Evolutionary conservation across 2,888 invertebrate species (phyloP), one percentile per base, ranked within the genome.

Genomic region (Lypha dubia): DNA sequence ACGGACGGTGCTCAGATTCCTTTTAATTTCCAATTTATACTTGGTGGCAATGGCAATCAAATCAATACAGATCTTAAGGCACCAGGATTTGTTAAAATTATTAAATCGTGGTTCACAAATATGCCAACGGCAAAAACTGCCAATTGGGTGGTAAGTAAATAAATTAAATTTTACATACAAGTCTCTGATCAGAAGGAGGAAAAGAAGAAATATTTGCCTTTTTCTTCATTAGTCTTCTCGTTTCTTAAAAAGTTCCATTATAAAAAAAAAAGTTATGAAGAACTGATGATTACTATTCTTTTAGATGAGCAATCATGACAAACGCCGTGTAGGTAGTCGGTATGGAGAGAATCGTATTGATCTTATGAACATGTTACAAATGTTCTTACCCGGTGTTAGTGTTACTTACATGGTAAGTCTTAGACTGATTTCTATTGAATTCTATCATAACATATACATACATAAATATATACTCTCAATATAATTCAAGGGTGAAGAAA

Each of bases 361-460:
- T 90, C 95, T 95, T 5, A 94, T 97, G 89, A 96, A 97, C 89
- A 97, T 98, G 94, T 88, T 96, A 65, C 92, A 94, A 83, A 92
- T 94, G 89, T 91, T 95, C 11, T 90, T 96, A 51, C 95, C 95
- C 0, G 95, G 96, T 8, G 93, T 95, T 0, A 93, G 94, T 7
- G 91, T 95, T 20, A 92, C 94, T 5, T 95, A 95, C 89, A 94
- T 94, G 89, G 95, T 89, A 67, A 84, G 86, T 74, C 15, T 0
- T n/a, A 24, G 32, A 44, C 17, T 11, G 7, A 3, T 38, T 46
- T 44, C 6, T 0, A 1, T 3, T 8, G 5, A 28, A 2, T 28
- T 28, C 5, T 28, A 5, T 28, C 28, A 28, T 28, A 28, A 4
- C 2, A 28, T 28, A 28, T 28, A 28, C 5, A n/a, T n/a, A n/a